Evolutionary conservation across 1,140 invertebrate species (phyloP), one percentile per base, ranked within the genome.

Genomic region (Drosophila albomicans): DNA sequence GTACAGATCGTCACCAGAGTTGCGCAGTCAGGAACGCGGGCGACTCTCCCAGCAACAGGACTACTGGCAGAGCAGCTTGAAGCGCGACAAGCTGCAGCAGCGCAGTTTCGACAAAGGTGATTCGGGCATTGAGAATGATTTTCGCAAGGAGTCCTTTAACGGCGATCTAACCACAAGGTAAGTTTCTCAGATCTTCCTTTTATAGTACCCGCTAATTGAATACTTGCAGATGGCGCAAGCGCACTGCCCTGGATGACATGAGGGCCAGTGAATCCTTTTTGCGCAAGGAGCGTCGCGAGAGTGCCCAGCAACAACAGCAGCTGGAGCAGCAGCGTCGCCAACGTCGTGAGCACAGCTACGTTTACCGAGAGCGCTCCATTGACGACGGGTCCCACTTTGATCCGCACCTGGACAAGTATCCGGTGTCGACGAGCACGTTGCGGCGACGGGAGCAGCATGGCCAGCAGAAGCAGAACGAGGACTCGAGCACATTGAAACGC

Each of bases 111-210:
- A 92, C 63, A 92, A 92, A 68, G 95, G 95, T 2, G 96, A 96
- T 92, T 96, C 96, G 1, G 96, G 96, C 0, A 96, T 96, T 62
- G 96, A 96, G 88, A 96, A 96, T 75, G 96, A 96, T 79, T 96
- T 96, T 76, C 94, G 95, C 45, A 94, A 95, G 20, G 95, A 96
- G 76, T 95, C 95, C 25, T 92, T 92, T 3, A 95, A 94, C 71
- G 95, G 91, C 52, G 95, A 93, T 82, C 28, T 87, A 13, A 91
- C 78, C 65, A 82, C 78, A 13, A 91, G 91, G 91, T 91, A 68
- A 67, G 64, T 13, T 10, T 5, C 8, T 7, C 0, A 41, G 8
- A 32, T 32, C 10, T 7, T 10, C 30, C 6, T n/a, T 2, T 20
- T 15, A 20, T n/a, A 20, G n/a, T 11, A 32, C 5, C 30, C 25